phyloP scores from a whole-genome alignment of 2,113 vertebrate species.

The Leucopsar rothschildi region DNA sequence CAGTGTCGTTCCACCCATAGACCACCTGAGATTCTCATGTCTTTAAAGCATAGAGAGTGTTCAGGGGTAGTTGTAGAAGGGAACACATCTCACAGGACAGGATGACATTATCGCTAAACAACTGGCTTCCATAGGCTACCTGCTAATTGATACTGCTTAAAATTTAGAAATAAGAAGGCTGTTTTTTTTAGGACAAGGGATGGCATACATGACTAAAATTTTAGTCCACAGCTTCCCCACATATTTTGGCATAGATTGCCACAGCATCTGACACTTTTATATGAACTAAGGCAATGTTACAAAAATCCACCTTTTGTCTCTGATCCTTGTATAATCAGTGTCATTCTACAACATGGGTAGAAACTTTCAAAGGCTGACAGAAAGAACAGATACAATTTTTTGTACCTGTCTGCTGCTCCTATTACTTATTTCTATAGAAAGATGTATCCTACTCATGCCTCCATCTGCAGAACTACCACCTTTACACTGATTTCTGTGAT shows the following conservation, averaged over 20 bases:
- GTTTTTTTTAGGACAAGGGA: background rate
- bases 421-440: background rate
- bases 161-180: background rate
- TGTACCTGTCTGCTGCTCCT: background rate
- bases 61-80: background rate
- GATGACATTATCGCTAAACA: background rate
- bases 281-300: background rate
- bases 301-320: background rate
- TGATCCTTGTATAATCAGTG: background rate
- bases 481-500: background rate
- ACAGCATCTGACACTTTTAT: background rate
- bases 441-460: background rate
- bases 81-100: background rate
- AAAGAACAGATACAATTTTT: accelerated
- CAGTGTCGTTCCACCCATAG: background rate
- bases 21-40: background rate
- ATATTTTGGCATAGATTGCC: background rate
- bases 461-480: background rate
- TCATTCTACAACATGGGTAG: background rate
- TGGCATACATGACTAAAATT: background rate
- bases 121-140: background rate
- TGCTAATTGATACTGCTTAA: background rate
- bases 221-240: background rate
- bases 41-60: background rate
- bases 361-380: background rate